A percentile compares a stretch with the other conserved stretches of the same genome.
phyloP scores from a whole-genome alignment of 2,888 invertebrate genomes.

The Celastrina argiolus region DNA sequence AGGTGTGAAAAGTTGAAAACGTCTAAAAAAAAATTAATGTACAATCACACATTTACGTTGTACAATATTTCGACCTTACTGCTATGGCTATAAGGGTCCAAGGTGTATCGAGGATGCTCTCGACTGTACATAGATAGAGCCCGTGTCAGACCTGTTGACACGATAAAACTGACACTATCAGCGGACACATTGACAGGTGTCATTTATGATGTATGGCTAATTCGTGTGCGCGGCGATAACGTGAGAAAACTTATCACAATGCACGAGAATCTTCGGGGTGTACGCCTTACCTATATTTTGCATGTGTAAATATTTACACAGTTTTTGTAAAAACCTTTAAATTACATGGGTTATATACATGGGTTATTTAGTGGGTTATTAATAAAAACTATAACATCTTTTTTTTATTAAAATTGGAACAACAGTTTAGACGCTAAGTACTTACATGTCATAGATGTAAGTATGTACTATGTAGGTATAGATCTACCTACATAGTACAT shows the following conservation, averaged over 20 bases:
- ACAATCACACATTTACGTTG: background rate
- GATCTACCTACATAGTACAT: no score
- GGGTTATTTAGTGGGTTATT: no score
- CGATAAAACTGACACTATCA: slow-evolving; percentile 57
- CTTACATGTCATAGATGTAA: no score
- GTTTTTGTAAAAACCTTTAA: no score
- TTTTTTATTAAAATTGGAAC: no score
- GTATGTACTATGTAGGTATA: no score
- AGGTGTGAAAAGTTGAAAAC: no score
- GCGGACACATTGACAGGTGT: slow-evolving; percentile 65
- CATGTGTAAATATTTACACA: no score
- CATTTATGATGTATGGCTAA: slow-evolving; percentile 41
- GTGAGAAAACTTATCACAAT: slow-evolving; percentile 39
- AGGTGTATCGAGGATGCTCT: slow-evolving; percentile 10
- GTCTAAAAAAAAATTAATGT: background rate
- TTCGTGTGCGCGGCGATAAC: slow-evolving; percentile 46
- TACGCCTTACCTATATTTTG: background rate
- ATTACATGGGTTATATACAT: no score
- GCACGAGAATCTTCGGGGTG: background rate
- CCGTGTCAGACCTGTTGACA: background rate
- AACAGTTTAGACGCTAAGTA: no score
- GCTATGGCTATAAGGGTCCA: slow-evolving; percentile 27
- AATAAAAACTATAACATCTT: no score
- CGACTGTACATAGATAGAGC: background rate
- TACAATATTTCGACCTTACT: background rate